A percentile compares a stretch with the other conserved stretches of the same genome.
Evolutionary conservation across 2,113 vertebrate genomes (phyloP).

Genomic region (Melanerpes aurifrons): DNA sequence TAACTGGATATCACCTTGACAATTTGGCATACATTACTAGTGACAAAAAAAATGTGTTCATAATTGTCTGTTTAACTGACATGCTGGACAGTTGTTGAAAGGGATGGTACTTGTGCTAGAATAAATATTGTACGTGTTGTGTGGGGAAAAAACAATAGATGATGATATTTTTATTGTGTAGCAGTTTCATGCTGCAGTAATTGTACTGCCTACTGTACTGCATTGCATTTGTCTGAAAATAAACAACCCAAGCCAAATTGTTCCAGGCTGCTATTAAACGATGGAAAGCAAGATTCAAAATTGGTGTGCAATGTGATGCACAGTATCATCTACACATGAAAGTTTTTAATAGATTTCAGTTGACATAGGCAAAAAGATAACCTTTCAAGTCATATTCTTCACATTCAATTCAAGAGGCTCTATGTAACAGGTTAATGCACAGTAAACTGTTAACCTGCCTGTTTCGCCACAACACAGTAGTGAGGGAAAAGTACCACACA

Average conservation of each 20-base stretch:
- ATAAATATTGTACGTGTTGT: not conserved
- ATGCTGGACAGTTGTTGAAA: not conserved
- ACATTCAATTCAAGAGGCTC: not conserved
- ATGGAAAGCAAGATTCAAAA: not conserved
- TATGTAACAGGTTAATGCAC: too few relatives aligned
- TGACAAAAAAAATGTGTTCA: not conserved
- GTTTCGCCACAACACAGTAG: too few relatives aligned
- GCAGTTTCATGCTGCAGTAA: not conserved
- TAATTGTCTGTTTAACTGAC: not conserved
- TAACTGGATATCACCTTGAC: slow-evolving; percentile 1
- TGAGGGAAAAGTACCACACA: too few relatives aligned
- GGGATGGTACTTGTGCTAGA: not conserved
- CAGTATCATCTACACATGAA: not conserved
- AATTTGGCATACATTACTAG: not conserved
- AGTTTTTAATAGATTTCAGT: not conserved
- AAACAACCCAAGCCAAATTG: not conserved
- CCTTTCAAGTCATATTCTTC: not conserved
- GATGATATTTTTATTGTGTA: not conserved
- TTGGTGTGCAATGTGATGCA: not conserved
- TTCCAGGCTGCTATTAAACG: not conserved
- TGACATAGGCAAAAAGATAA: not conserved
- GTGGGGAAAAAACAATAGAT: not conserved
- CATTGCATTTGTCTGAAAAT: not conserved
- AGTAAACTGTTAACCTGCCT: too few relatives aligned
- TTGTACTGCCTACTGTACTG: not conserved